Conservation (phyloP, 2,113 vertebrate genomes). For the Setophaga kirtlandii region DNA sequence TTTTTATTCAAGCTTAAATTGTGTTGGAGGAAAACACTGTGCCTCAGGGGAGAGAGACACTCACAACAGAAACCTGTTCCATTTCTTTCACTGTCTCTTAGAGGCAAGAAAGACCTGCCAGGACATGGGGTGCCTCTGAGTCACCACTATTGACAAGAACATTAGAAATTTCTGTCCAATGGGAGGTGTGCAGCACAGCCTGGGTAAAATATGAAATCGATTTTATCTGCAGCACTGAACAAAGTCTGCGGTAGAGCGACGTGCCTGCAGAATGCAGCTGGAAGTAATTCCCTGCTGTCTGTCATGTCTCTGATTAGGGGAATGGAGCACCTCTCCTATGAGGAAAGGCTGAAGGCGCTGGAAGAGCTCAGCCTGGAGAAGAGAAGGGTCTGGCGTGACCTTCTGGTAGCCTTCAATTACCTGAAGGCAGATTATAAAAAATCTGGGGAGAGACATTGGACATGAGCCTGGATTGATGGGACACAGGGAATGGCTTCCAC, state of each 20-base stretch:
- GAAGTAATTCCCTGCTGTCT: background rate
- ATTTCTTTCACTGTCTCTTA: background rate
- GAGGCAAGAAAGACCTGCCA: background rate
- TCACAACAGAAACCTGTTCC: background rate
- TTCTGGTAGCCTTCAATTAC: background rate
- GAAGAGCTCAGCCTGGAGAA: background rate
- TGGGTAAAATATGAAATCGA: background rate
- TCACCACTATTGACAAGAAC: background rate
- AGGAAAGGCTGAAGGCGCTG: background rate
- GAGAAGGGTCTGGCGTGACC: background rate
- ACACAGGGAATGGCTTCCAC: background rate
- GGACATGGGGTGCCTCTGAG: background rate
- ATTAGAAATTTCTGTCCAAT: background rate
- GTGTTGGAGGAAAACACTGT: background rate
- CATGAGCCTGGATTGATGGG: background rate
- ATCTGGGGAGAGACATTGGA: too few species aligned
- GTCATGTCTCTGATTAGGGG: background rate
- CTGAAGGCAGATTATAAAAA: background rate
- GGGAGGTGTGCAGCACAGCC: background rate
- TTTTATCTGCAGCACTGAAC: background rate
- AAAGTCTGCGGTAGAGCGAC: background rate
- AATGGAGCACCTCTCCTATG: background rate
- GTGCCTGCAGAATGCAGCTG: background rate
- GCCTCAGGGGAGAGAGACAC: background rate
- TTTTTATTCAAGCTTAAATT: background rate